Evolutionary conservation across 2,113 vertebrate species (phyloP).

Genomic region (Oryzias melastigma): DNA sequence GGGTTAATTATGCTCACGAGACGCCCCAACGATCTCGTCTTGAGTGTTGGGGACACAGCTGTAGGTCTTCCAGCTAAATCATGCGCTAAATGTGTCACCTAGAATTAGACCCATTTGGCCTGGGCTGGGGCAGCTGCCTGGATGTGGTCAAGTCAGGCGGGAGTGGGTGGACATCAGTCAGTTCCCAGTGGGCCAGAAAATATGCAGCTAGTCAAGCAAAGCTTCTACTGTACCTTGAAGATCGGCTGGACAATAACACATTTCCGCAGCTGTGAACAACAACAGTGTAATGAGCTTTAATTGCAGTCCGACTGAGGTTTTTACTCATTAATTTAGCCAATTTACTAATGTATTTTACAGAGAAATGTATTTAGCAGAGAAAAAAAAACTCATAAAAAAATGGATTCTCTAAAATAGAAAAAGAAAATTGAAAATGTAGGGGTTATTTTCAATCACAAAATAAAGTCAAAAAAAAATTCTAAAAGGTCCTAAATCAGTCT

Average conservation of each 20-base stretch:
- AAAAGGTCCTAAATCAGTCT: too few species aligned
- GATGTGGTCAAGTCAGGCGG: slow-evolving; percentile 47
- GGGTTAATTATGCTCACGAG: slow-evolving; percentile 75
- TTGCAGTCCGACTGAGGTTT: slow-evolving; percentile 11
- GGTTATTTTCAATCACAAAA: too few species aligned
- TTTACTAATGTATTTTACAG: too few species aligned
- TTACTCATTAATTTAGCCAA: too few species aligned
- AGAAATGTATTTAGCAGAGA: too few species aligned
- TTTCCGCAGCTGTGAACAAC: slow-evolving; percentile 35
- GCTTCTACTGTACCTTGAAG: slow-evolving; percentile 50
- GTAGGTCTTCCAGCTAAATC: slow-evolving; percentile 80
- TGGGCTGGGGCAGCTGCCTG: slow-evolving; percentile 48
- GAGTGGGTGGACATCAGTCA: slow-evolving; percentile 43
- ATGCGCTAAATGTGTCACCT: slow-evolving; percentile 81
- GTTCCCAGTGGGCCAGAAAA: slow-evolving; percentile 51
- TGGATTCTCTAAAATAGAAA: too few species aligned
- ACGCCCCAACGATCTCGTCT: slow-evolving; percentile 74
- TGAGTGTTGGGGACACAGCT: slow-evolving; percentile 80
- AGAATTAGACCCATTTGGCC: slow-evolving; percentile 69
- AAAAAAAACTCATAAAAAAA: too few species aligned
- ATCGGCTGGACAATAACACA: slow-evolving; percentile 48
- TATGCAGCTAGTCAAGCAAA: slow-evolving; percentile 63
- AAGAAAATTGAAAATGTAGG: too few species aligned
- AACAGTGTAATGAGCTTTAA: slow-evolving; percentile 38
- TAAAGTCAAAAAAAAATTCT: too few species aligned